phyloP scores from a whole-genome alignment of 2,797 vertebrate species.

The Sylvilagus floridanus region DNA sequence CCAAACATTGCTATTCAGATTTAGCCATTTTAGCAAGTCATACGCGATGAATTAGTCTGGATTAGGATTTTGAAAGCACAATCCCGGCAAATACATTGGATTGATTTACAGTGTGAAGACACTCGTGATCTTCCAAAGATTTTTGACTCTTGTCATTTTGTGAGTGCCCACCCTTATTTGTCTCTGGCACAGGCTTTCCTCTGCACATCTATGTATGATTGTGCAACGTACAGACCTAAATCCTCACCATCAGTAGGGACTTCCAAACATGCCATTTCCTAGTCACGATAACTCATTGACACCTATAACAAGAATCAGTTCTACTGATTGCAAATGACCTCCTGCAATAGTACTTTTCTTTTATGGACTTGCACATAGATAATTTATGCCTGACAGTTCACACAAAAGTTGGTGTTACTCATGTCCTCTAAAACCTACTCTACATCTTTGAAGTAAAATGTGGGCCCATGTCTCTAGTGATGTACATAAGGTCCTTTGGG shows the following conservation, averaged over 20 bases:
- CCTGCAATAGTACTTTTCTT: background rate
- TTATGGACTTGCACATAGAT: background rate
- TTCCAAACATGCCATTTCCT: background rate
- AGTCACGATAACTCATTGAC: background rate
- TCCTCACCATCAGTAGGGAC: accelerated
- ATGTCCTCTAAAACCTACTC: background rate
- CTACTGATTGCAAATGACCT: background rate
- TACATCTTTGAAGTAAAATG: background rate
- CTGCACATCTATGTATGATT: accelerated
- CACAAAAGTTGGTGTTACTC: background rate
- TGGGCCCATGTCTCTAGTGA: background rate
- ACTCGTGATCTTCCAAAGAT: background rate
- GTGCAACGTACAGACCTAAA: background rate
- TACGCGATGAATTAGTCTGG: background rate
- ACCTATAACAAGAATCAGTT: background rate
- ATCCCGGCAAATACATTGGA: background rate
- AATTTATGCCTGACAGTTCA: background rate
- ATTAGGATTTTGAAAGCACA: background rate
- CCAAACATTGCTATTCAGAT: background rate
- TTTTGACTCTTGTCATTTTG: background rate
- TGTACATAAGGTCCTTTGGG: background rate
- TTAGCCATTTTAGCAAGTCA: background rate
- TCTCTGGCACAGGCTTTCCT: background rate
- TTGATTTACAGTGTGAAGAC: background rate
- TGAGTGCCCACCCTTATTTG: background rate